Evolutionary conservation across 2,888 invertebrate genomes (phyloP), one percentile per base, ranked within the genome.

Genomic region (Oeneis ivallda): DNA sequence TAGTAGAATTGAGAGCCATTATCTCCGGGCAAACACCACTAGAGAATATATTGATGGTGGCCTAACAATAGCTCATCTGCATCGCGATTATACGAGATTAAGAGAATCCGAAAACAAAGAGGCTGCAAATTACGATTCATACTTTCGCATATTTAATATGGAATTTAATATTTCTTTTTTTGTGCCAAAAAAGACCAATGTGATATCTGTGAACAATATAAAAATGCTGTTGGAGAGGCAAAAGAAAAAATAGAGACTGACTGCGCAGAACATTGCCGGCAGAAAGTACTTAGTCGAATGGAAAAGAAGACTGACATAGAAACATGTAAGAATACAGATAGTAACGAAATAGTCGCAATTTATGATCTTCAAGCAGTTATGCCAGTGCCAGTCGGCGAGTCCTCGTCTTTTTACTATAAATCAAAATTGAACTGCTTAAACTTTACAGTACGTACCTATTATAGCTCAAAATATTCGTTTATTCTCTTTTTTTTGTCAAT

Each of bases 311-410:
- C 39, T 39, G 39, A 39, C 39, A 39, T 39, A 39, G 39, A 39
- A 39, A 39, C 39, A 39, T 39, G 39, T 39, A 39, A 39, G 39
- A 39, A 39, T 39, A 39, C 39, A 39, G 39, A 39, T 39, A 39
- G 39, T 39, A 39, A 39, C 39, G 39, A 39, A 39, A 39, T 39
- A 39, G 39, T 39, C 43, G 72, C 68, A 39, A 67, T 74, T 9
- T 75, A 73, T 41, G 75, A 75, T 49, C 56, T 75, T 17, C 72
- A 74, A 39, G 39, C 39, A 39, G 39, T 39, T 39, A 39, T 50
- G 68, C 74, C 6, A 9, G 71, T 74, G 3, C 64, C 72, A 66
- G 69, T 65, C 47, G 34, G 71, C n/a, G 37, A 60, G 10, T 17
- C 49, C 7, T 50, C 60, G 10, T 13, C 60, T 37, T 74, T 75